These are phyloP conservation scores for Pomacea canaliculata DNA, from an alignment of 2,888 invertebrate species.

Conservation along the genomic window DNA sequence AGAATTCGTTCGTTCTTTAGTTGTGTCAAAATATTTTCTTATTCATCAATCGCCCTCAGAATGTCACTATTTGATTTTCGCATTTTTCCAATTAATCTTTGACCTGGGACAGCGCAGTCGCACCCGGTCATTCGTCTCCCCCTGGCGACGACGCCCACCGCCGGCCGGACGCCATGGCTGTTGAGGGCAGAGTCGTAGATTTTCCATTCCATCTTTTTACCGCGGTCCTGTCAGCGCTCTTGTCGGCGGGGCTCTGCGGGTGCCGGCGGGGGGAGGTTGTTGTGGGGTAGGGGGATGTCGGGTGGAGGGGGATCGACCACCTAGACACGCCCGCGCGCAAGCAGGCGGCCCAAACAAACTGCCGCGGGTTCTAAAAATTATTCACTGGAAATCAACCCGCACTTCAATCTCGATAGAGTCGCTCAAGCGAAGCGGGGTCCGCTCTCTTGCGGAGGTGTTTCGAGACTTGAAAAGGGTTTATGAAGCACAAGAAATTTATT, in stretches of 20 bases:
- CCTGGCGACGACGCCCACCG: too few species aligned
- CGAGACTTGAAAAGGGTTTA: slow-evolving; percentile 19
- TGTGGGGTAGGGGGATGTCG: background rate
- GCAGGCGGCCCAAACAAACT: slow-evolving; percentile 20
- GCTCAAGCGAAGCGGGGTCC: slow-evolving; percentile 17
- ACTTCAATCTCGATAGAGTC: slow-evolving; percentile 1
- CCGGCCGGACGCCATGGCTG: too few species aligned
- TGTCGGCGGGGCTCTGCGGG: background rate
- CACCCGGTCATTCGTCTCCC: too few species aligned
- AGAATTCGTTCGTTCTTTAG: too few species aligned
- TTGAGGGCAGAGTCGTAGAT: background rate
- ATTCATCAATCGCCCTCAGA: too few species aligned
- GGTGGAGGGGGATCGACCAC: background rate
- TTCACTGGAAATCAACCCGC: slow-evolving; percentile 27
- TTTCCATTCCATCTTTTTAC: slow-evolving; percentile 3
- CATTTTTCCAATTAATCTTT: too few species aligned
- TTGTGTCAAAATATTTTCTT: too few species aligned
- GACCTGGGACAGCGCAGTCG: too few species aligned
- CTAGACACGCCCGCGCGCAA: slow-evolving; percentile 9
- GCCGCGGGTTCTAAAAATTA: slow-evolving; percentile 18
- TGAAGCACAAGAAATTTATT: slow-evolving; percentile 27
- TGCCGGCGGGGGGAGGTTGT: background rate
- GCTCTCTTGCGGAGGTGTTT: slow-evolving; percentile 19
- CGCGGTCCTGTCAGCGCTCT: background rate
- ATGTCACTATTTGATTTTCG: too few species aligned